Base-by-base conservation (phyloP, 2,888 invertebrate species). In the Branchipolynoe longqiensis region DNA sequence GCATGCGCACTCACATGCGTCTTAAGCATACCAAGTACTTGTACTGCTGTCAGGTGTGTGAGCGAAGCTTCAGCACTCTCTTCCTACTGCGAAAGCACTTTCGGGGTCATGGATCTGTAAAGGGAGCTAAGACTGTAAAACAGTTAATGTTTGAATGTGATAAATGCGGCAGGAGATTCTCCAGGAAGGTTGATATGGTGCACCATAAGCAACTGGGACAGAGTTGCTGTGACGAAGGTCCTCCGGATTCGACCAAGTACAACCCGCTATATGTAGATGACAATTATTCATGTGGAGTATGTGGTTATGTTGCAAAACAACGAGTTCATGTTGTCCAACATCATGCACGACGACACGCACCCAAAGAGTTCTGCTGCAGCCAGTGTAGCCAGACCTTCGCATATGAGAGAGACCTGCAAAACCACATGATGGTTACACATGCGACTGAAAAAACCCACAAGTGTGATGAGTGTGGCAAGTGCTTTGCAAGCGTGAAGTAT, bases 261-360 rank as follows among this genome's bases (percentile, higher is more conserved):
- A 33, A 69, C 38, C 69, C 69, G 0, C 38, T 38, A 36, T 69
- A 36, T 33, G 38, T 31, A 4, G 69, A 36, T 2, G 69, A 38
- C 6, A 69, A 36, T 22, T 69, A 36, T 18, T 1, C n/a, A 38
- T 69, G 69, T 69, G 69, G 38, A 22, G 69, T 69, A 18, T 69
- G 69, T 18, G 69, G 69, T 33, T 69, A 69, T 22, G 38, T 18
- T 1, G 69, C 69, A 1, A 31, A 33, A 25, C 69, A 69, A 25
- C 69, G 69, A 4, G 38, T 69, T 12, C 69, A 69, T 69, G 69
- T 69, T 22, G 69, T 69, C 1, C 69, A 69, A 38, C 69, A 69
- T 33, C 69, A 69, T 33, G 69, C 69, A 31, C 12, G 69, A 25
- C 33, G 38, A 33, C 69, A 69, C 22, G 69, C 69, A 4, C 69